Evolutionary conservation across 1,140 invertebrate species (phyloP).

Genomic region (Drosophila setifemur): DNA sequence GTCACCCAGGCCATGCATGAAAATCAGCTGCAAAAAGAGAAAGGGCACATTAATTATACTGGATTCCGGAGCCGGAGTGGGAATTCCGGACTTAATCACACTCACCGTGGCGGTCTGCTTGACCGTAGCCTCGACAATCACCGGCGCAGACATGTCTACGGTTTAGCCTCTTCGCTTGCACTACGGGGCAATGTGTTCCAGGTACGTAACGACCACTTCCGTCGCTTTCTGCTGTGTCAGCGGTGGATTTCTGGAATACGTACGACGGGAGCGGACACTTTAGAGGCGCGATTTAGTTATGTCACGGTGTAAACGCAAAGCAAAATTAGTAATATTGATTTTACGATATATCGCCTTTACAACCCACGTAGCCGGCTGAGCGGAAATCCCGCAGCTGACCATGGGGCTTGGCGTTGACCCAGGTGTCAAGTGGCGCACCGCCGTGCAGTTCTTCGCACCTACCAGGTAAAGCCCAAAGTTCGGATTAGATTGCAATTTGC

Average conservation of each 20-base stretch:
- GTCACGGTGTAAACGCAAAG: constrained; percentile 62
- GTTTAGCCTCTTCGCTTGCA: constrained; percentile 51
- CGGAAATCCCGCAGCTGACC: background rate
- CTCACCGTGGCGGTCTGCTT: constrained; percentile 92
- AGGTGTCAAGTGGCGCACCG: no score
- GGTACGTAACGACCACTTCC: constrained; percentile 28
- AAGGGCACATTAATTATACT: no score
- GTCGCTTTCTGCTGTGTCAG: constrained; percentile 25
- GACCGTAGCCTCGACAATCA: constrained; percentile 88
- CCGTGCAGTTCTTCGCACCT: background rate
- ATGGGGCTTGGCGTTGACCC: background rate
- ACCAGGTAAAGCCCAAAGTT: constrained; percentile 16
- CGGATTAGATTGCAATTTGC: constrained; percentile 9
- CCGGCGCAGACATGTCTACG: constrained; percentile 85
- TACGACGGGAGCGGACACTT: background rate
- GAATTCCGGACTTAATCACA: constrained; percentile 25
- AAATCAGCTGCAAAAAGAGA: constrained; percentile 86
- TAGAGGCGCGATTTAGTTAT: constrained; percentile 50
- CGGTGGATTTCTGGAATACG: constrained; percentile 27
- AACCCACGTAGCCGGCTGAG: constrained; percentile 38
- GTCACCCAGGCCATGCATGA: constrained; percentile 87
- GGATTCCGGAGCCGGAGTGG: no score
- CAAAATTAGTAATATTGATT: constrained; percentile 76
- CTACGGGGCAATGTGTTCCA: constrained; percentile 16
- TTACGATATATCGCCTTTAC: constrained; percentile 53